Percentiles rank a stretch among this genome's conserved stretches.
Conservation (phyloP, 2,113 vertebrate genomes). For the Cryptotis parvus region DNA sequence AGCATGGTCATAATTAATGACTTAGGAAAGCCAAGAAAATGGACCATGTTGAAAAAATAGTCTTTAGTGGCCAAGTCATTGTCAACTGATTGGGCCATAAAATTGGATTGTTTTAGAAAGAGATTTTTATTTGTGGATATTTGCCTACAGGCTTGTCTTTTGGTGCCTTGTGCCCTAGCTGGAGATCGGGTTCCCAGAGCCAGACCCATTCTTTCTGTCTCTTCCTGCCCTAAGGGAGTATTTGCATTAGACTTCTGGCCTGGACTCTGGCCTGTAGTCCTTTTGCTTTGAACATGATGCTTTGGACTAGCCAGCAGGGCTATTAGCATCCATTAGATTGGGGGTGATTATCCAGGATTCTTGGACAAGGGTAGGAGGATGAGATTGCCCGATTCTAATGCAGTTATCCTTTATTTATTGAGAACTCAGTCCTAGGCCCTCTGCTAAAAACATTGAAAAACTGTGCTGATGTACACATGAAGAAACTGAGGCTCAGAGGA, state of each 20-base stretch:
- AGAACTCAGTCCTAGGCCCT: background rate
- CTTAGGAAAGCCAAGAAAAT: conserved; percentile 78
- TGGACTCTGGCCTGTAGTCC: background rate
- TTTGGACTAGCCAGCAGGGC: conserved; percentile 26
- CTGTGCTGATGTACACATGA: background rate
- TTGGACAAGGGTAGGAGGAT: conserved; percentile 17
- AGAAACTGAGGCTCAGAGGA: conserved; percentile 8
- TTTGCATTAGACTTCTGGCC: conserved; percentile 51
- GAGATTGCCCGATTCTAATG: conserved; percentile 8
- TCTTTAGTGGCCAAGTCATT: conserved; percentile 73
- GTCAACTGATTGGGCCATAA: conserved; percentile 69
- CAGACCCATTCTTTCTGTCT: conserved; percentile 19
- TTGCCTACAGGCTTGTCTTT: conserved; percentile 41
- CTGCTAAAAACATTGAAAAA: conserved; percentile 50
- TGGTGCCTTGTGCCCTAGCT: background rate
- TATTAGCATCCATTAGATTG: conserved; percentile 60
- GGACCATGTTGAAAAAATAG: conserved; percentile 73
- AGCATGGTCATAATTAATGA: conserved; percentile 82
- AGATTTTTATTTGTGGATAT: conserved; percentile 61
- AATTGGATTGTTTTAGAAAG: conserved; percentile 67
- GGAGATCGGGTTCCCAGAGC: background rate
- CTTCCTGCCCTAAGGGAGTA: conserved; percentile 8
- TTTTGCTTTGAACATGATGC: conserved; percentile 63
- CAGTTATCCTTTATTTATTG: background rate
- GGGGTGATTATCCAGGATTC: conserved; percentile 39